A percentile compares a stretch with the other conserved stretches of the same genome.
Evolutionary conservation across 2,888 invertebrate species (phyloP).

Genomic region (Drosophila conformis): DNA sequence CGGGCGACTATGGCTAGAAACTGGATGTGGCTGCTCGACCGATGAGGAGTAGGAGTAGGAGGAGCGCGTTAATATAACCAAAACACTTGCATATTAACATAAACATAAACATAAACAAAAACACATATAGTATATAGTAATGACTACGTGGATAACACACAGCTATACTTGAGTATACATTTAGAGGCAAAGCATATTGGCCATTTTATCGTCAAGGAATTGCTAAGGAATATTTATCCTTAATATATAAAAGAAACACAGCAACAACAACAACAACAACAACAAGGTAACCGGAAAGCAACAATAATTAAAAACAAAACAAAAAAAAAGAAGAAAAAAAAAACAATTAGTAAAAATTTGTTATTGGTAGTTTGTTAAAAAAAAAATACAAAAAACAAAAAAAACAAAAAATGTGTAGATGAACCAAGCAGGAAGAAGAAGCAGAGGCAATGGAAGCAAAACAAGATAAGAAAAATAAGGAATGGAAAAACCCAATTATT

Average conservation of each 20-base stretch:
- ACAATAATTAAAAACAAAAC: conserved; percentile 67
- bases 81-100: conserved; percentile 63
- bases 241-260: conserved; percentile 47
- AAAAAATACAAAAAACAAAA: conserved; percentile 50
- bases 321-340: conserved; percentile 39
- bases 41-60: neutral
- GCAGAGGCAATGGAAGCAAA: conserved; percentile 39
- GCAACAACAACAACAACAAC: conserved; percentile 60
- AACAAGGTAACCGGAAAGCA: conserved; percentile 75
- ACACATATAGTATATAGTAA: conserved; percentile 42
- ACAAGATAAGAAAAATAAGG: conserved; percentile 18
- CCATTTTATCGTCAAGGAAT: conserved; percentile 72
- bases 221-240: conserved; percentile 64
- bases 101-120: conserved; percentile 12
- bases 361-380: conserved; percentile 79
- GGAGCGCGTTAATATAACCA: conserved; percentile 26
- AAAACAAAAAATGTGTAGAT: conserved; percentile 52
- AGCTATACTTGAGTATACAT: conserved; percentile 41
- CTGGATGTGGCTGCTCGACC: neutral
- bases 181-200: conserved; percentile 56
- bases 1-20: conserved; percentile 67
- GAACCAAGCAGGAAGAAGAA: conserved; percentile 43
- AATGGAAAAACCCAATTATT: conserved; percentile 68
- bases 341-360: conserved; percentile 79
- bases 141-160: conserved; percentile 41